phyloP scores from a whole-genome alignment of 2,113 vertebrate genomes.

The Hirundichthys speculiger region DNA sequence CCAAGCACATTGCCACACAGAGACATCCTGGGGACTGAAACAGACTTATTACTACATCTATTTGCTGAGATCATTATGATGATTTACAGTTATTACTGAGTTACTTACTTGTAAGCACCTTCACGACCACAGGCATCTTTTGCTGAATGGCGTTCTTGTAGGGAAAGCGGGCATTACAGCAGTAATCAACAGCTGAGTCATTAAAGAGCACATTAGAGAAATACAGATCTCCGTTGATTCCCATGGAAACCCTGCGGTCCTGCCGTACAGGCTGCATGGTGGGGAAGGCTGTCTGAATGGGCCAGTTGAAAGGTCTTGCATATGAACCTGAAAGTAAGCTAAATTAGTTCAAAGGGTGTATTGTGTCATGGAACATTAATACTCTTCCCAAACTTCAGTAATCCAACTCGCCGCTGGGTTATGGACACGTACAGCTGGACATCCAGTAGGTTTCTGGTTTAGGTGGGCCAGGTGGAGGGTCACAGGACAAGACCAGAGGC shows the following conservation, averaged over 20 bases:
- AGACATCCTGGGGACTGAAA: background rate
- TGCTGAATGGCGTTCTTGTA: conserved; percentile 97
- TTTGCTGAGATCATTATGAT: background rate
- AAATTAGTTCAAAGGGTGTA: no score
- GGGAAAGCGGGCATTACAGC: conserved; percentile 94
- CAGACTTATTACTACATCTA: background rate
- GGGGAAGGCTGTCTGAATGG: conserved; percentile 70
- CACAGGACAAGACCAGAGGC: conserved; percentile 90
- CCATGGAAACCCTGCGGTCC: conserved; percentile 93
- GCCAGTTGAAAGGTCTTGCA: conserved; percentile 78
- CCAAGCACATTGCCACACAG: background rate
- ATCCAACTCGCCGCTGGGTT: background rate
- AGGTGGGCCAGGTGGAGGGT: conserved; percentile 90
- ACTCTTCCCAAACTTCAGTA: background rate
- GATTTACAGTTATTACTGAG: background rate
- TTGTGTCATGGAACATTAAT: no score
- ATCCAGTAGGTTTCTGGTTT: conserved; percentile 97
- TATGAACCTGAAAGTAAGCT: conserved; percentile 64
- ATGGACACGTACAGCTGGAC: conserved; percentile 88
- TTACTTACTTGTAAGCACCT: conserved; percentile 94
- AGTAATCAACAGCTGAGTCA: conserved; percentile 90
- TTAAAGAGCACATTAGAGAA: conserved; percentile 92
- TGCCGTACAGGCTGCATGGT: conserved; percentile 92
- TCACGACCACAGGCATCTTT: conserved; percentile 95
- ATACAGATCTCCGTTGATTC: conserved; percentile 92